Base-by-base conservation (phyloP, 2,113 vertebrate genomes). In the Neolamprologus longior region DNA sequence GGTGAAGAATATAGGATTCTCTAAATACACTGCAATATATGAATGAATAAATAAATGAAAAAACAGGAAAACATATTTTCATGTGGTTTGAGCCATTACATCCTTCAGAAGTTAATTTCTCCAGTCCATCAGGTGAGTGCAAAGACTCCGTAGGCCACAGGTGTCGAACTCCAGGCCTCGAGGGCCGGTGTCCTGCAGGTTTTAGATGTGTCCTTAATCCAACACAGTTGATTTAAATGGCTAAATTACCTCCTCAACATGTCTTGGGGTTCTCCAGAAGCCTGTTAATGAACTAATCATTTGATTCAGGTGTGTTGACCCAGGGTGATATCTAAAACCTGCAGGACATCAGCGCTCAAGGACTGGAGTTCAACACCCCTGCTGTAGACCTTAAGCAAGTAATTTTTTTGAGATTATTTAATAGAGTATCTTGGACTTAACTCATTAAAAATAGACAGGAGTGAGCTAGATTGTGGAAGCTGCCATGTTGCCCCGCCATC, bases 241-340 rank as follows among this genome's bases (percentile, higher is more conserved):
- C 6, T 0, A 7, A 55, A 24, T 55, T 2, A 24, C 11, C 53
- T 3, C 54, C 2, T 55, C 53, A 7, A 3, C 53, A 55, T 55
- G 6, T 57, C 54, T 55, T 55, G 54, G 0, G 0, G 7, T 55
- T 55, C 54, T 55, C 21, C 54, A 55, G 21, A 21, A 1, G 53
- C 12, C 54, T 57, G 21, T 2, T 57, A 26, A 54, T 54, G n/a
- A 54, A 1, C n/a, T 54, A 54, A 54, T 54, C 53, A 54, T 54
- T 54, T 54, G 53, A 54, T 54, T 54, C 53, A 24, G 53, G 53
- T 54, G 53, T 54, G 53, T 24, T 24, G n/a, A 54, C n/a, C 53
- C n/a, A 54, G n/a, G 1, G 53, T 54, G 53, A 12, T 0, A 24
- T 24, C 53, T 55, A 55, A 55, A 55, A 55, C 54, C 54, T 55